A percentile compares a stretch with the other conserved stretches of the same genome.
phyloP scores from a whole-genome alignment of 2,797 vertebrate genomes.

The Varecia variegata region DNA sequence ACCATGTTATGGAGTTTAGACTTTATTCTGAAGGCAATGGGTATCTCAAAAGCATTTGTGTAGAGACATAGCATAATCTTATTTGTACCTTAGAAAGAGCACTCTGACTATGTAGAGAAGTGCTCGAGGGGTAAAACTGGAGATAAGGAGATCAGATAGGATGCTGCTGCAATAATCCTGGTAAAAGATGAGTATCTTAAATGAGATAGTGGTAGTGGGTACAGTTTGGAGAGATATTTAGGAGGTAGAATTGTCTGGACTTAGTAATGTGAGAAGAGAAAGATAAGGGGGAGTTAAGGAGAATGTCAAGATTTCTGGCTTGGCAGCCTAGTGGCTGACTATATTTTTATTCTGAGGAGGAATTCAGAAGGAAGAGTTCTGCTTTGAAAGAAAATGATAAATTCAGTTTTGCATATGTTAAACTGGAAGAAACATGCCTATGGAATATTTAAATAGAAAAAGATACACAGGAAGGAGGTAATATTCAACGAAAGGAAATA shows the following conservation, averaged over 20 bases:
- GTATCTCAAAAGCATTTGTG: background rate
- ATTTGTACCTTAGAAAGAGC: background rate
- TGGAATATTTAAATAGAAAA: background rate
- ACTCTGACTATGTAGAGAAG: background rate
- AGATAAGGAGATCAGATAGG: background rate
- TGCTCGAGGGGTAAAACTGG: background rate
- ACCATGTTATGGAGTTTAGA: background rate
- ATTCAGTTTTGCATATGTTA: background rate
- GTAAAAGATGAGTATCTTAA: background rate
- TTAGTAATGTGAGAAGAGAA: background rate
- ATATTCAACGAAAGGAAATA: background rate
- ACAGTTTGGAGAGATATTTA: background rate
- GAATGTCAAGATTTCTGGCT: background rate
- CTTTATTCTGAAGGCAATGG: background rate
- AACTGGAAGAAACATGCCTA: background rate
- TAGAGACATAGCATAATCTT: background rate
- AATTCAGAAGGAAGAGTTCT: background rate
- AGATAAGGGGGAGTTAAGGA: background rate
- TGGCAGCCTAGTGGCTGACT: background rate
- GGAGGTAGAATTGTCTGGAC: background rate
- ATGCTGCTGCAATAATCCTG: background rate
- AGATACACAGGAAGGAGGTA: background rate
- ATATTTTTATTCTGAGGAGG: background rate
- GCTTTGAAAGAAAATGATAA: background rate
- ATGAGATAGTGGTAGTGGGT: background rate